Percentiles rank a stretch among this genome's conserved stretches.
Conservation (phyloP, 1,140 invertebrate genomes). For the Drosophila hydei region DNA sequence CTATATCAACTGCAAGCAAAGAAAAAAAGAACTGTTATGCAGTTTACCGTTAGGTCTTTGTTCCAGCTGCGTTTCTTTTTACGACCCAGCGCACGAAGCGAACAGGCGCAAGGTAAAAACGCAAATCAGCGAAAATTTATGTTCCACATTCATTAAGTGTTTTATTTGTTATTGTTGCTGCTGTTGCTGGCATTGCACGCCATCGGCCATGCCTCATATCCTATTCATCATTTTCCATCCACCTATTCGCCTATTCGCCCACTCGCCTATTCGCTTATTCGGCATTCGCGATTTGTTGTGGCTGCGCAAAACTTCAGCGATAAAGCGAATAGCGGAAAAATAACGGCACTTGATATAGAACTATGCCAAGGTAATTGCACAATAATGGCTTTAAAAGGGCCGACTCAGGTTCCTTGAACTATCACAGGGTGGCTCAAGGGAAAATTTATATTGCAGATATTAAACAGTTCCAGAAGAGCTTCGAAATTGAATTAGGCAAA, state of each 20-base stretch:
- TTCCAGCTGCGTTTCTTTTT: conserved; percentile 19
- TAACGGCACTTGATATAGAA: conserved; percentile 28
- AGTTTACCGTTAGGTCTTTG: conserved; percentile 23
- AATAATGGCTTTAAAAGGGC: conserved; percentile 6
- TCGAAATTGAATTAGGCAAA: neutral
- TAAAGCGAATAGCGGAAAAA: conserved; percentile 53
- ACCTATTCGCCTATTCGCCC: conserved; percentile 6
- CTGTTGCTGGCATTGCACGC: conserved; percentile 24
- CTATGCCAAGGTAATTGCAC: conserved; percentile 62
- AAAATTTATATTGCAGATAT: neutral
- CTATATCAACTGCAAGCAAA: conserved; percentile 24
- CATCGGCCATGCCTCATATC: conserved; percentile 20
- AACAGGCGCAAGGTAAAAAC: conserved; percentile 14
- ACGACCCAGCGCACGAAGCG: neutral
- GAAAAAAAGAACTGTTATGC: conserved; percentile 15
- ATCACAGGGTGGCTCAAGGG: conserved; percentile 2
- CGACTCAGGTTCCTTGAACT: conserved; percentile 24
- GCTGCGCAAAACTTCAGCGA: conserved; percentile 58
- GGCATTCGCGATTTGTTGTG: conserved; percentile 59
- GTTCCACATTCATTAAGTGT: conserved; percentile 38
- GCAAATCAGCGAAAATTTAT: conserved; percentile 38
- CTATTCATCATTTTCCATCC: conserved; percentile 39
- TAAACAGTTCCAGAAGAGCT: neutral
- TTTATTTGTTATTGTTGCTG: conserved; percentile 1
- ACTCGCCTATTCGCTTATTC: conserved; percentile 10